These are phyloP conservation scores for Subanguina moxae DNA, from an alignment of 1,140 invertebrate genomes.

Conservation along the genomic window DNA sequence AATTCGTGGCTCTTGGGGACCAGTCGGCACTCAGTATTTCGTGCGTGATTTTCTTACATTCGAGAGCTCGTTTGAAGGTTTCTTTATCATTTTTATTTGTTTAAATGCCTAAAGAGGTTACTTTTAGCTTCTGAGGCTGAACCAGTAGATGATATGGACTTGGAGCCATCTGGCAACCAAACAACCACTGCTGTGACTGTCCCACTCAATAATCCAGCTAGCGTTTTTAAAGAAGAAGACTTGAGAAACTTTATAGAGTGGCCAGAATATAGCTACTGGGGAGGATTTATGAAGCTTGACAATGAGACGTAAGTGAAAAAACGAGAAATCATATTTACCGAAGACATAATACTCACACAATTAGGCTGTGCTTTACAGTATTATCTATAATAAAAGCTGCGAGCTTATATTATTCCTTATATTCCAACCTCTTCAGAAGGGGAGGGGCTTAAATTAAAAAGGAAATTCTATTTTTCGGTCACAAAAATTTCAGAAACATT, in stretches of 20 bases:
- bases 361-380: no score
- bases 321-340: no score
- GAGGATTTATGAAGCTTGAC: slow-evolving; percentile 50
- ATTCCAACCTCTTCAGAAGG: no score
- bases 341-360: no score
- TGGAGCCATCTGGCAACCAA: not conserved
- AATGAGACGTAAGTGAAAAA: slow-evolving; percentile 42
- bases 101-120: no score
- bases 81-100: not conserved
- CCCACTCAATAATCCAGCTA: not conserved
- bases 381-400: no score
- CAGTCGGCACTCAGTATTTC: slow-evolving; percentile 57
- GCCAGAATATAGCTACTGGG: slow-evolving; percentile 55
- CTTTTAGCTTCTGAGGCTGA: no score
- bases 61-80: slow-evolving; percentile 42
- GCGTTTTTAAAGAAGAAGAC: slow-evolving; percentile 47
- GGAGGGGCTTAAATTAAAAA: no score
- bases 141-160: not conserved
- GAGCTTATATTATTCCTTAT: no score
- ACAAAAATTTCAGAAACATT: no score
- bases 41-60: slow-evolving; percentile 53
- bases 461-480: no score
- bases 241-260: slow-evolving; percentile 48
- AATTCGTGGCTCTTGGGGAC: slow-evolving; percentile 51
- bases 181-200: no score